phyloP scores from a whole-genome alignment of 1,140 invertebrate genomes.

The Phymorhynchus buccinoides region DNA sequence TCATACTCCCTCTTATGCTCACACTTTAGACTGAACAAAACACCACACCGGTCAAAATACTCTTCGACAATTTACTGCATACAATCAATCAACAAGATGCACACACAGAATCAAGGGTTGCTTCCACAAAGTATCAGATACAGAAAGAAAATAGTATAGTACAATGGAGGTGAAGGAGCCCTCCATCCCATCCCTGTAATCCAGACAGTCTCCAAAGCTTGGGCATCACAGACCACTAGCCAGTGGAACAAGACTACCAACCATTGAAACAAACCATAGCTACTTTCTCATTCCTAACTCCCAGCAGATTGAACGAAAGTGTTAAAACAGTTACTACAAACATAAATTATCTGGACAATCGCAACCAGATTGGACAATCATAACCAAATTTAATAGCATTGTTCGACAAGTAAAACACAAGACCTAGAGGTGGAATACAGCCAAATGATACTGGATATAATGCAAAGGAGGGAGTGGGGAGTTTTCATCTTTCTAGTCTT shows the following conservation, averaged over 20 bases:
- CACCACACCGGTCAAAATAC: too few species aligned
- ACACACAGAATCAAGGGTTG: slow-evolving; percentile 7
- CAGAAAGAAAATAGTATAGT: slow-evolving; percentile 10
- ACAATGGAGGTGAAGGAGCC: not conserved
- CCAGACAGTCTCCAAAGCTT: not conserved
- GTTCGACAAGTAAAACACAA: too few species aligned
- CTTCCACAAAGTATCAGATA: not conserved
- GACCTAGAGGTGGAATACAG: too few species aligned
- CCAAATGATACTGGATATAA: too few species aligned
- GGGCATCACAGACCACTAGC: slow-evolving; percentile 1
- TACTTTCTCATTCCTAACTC: not conserved
- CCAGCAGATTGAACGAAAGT: not conserved
- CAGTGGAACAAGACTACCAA: slow-evolving; percentile 3
- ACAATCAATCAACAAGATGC: slow-evolving; percentile 11
- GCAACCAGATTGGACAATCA: too few species aligned
- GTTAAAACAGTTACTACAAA: not conserved
- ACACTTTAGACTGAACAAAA: too few species aligned
- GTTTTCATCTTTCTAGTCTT: too few species aligned
- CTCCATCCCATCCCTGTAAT: not conserved
- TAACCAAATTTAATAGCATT: too few species aligned
- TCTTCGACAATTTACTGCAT: slow-evolving; percentile 3
- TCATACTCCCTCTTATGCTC: too few species aligned
- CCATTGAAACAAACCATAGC: not conserved
- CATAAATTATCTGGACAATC: not conserved
- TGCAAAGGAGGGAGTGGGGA: too few species aligned